phyloP scores from a whole-genome alignment of 2,888 invertebrate genomes.

The Tenthredo distinguenda region DNA sequence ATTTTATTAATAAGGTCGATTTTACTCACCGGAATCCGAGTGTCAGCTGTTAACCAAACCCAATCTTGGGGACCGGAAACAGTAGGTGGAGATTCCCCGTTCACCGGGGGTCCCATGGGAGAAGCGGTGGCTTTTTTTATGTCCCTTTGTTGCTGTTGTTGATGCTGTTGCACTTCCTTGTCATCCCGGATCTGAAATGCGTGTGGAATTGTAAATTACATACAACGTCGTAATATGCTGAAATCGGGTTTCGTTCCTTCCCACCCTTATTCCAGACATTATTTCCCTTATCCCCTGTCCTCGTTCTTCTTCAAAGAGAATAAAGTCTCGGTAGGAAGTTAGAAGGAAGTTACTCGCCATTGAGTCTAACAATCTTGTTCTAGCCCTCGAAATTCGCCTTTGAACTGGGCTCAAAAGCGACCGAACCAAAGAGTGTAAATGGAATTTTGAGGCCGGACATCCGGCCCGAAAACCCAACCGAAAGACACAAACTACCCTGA shows the following conservation, averaged over 20 bases:
- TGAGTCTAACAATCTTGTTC: slow-evolving; percentile 6
- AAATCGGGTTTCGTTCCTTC: background rate
- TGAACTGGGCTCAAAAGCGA: slow-evolving; percentile 12
- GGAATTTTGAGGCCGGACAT: slow-evolving; percentile 18
- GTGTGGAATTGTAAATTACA: background rate
- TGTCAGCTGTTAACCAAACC: slow-evolving; percentile 93
- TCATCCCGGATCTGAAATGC: slow-evolving; percentile 70
- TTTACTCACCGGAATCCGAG: slow-evolving; percentile 88
- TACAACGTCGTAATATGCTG: too few relatives aligned
- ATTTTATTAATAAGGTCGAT: background rate
- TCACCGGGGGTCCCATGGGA: slow-evolving; percentile 70
- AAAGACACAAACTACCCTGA: slow-evolving; percentile 20
- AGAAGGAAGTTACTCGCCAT: slow-evolving; percentile 5
- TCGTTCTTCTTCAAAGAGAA: background rate
- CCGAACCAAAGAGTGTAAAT: slow-evolving; percentile 7
- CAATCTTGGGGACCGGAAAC: slow-evolving; percentile 88
- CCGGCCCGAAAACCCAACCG: slow-evolving; percentile 20
- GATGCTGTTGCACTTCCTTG: slow-evolving; percentile 75
- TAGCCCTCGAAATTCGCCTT: background rate
- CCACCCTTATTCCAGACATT: background rate
- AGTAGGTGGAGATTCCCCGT: slow-evolving; percentile 81
- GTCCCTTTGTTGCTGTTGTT: slow-evolving; percentile 79
- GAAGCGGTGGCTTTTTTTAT: slow-evolving; percentile 79
- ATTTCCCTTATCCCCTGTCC: background rate
- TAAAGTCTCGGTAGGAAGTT: slow-evolving; percentile 18